Percentiles rank a stretch among this genome's conserved stretches.
These are phyloP conservation scores for Meteorus sp. DNA, from an alignment of 1,140 invertebrate species.

Conservation along the genomic window DNA sequence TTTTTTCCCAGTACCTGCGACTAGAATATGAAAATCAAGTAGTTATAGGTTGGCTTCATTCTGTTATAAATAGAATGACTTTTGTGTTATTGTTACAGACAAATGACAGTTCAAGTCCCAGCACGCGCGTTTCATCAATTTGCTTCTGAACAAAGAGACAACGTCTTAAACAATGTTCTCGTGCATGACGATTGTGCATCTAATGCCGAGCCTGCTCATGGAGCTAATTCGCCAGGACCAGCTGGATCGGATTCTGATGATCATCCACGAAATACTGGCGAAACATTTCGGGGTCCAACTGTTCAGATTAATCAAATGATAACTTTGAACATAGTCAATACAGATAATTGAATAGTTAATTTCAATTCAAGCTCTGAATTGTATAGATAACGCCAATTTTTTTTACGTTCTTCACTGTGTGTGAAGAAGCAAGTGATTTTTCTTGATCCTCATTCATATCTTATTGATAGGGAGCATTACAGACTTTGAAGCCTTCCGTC, in stretches of 20 bases:
- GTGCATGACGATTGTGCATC: constrained; percentile 35
- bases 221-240: constrained; percentile 6
- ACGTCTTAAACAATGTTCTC: constrained; percentile 34
- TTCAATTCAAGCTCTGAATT: no score
- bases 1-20: no score
- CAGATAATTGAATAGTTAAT: constrained; percentile 19
- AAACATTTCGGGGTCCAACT: constrained; percentile 24
- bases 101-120: constrained; percentile 34
- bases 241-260: neutral
- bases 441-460: no score
- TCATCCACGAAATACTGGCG: constrained; percentile 9
- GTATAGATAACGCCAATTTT: no score
- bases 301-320: constrained; percentile 32
- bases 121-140: constrained; percentile 36
- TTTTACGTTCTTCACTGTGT: no score
- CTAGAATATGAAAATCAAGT: no score
- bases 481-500: no score
- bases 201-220: neutral
- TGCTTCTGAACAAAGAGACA: constrained; percentile 39
- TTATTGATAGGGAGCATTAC: no score
- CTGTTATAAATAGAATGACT: constrained; percentile 6
- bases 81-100: constrained; percentile 31
- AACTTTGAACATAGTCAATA: constrained; percentile 27
- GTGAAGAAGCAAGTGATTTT: no score
- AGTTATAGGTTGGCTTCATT: no score